These are phyloP conservation scores for Myopa tessellatipennis DNA, from an alignment of 2,888 invertebrate genomes.

Conservation along the genomic window DNA sequence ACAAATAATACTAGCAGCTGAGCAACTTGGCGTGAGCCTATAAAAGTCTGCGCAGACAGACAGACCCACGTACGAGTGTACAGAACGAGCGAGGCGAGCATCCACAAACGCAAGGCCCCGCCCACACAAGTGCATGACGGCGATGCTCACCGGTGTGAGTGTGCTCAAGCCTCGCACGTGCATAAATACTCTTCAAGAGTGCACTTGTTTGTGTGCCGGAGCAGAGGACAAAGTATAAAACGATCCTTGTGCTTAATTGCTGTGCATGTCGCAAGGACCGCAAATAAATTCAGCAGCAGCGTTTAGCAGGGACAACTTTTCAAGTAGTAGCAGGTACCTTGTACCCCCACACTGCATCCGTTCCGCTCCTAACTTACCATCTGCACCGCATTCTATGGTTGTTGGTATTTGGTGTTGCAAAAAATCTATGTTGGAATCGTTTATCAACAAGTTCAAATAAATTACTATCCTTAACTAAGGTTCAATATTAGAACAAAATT, in stretches of 20 bases:
- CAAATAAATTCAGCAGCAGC: slow-evolving; percentile 14
- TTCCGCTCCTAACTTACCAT: too few relatives aligned
- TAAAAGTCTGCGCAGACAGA: slow-evolving; percentile 3
- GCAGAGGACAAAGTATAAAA: slow-evolving; percentile 28
- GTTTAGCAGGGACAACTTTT: slow-evolving; percentile 24
- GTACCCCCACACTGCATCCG: neutral
- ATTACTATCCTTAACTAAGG: too few relatives aligned
- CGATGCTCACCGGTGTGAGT: neutral
- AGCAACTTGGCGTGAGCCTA: slow-evolving; percentile 18
- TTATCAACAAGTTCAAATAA: too few relatives aligned
- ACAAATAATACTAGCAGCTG: slow-evolving; percentile 35
- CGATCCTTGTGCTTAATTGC: slow-evolving; percentile 39
- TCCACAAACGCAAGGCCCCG: neutral
- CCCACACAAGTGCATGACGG: neutral
- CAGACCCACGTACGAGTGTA: neutral
- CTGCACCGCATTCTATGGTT: too few relatives aligned
- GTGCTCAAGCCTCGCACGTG: slow-evolving; percentile 25
- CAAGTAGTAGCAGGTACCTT: neutral
- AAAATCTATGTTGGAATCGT: too few relatives aligned
- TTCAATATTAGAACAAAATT: too few relatives aligned
- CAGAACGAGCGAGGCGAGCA: neutral
- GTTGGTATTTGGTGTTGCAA: too few relatives aligned
- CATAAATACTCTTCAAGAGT: slow-evolving; percentile 36
- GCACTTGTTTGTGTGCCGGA: slow-evolving; percentile 1
- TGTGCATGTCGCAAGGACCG: slow-evolving; percentile 33